Evolutionary conservation across 1,140 invertebrate genomes (phyloP).

Genomic region (Diploscapter pachys): DNA sequence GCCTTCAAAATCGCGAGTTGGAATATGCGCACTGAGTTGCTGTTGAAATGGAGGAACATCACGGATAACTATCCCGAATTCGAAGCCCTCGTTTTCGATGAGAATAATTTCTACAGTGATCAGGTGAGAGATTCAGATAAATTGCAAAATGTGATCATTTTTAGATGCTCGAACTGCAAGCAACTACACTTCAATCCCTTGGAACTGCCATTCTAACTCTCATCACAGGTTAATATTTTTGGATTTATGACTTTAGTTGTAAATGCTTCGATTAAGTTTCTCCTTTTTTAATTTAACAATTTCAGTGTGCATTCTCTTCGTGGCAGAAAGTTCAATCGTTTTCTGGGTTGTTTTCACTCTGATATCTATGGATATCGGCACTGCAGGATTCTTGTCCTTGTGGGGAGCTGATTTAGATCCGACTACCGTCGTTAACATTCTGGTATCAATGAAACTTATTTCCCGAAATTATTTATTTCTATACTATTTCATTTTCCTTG

Average conservation of each 20-base stretch:
- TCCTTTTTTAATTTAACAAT: background rate
- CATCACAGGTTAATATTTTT: slow-evolving; percentile 30
- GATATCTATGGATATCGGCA: slow-evolving; percentile 59
- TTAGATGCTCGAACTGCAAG: slow-evolving; percentile 48
- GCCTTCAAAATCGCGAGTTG: slow-evolving; percentile 58
- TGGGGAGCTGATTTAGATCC: slow-evolving; percentile 57
- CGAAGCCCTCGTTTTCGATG: slow-evolving; percentile 55
- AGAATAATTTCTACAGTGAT: slow-evolving; percentile 59
- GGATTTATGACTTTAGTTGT: too few relatives aligned
- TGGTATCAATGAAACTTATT: slow-evolving; percentile 36
- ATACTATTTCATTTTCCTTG: too few relatives aligned
- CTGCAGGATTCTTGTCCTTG: slow-evolving; percentile 54
- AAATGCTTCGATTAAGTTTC: too few relatives aligned
- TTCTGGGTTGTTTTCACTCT: slow-evolving; percentile 58
- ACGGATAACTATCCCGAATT: slow-evolving; percentile 52
- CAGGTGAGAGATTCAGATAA: slow-evolving; percentile 34
- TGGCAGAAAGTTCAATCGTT: slow-evolving; percentile 52
- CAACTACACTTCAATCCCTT: slow-evolving; percentile 50
- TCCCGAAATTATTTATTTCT: too few relatives aligned
- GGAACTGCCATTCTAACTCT: slow-evolving; percentile 57
- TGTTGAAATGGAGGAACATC: slow-evolving; percentile 56
- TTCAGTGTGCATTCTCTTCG: slow-evolving; percentile 53
- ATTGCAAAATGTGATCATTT: slow-evolving; percentile 10
- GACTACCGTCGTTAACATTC: slow-evolving; percentile 57
- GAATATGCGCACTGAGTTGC: slow-evolving; percentile 53